Evolutionary conservation across 1,140 invertebrate genomes (phyloP), one percentile per base, ranked within the genome.

Genomic region (Penaeus chinensis): DNA sequence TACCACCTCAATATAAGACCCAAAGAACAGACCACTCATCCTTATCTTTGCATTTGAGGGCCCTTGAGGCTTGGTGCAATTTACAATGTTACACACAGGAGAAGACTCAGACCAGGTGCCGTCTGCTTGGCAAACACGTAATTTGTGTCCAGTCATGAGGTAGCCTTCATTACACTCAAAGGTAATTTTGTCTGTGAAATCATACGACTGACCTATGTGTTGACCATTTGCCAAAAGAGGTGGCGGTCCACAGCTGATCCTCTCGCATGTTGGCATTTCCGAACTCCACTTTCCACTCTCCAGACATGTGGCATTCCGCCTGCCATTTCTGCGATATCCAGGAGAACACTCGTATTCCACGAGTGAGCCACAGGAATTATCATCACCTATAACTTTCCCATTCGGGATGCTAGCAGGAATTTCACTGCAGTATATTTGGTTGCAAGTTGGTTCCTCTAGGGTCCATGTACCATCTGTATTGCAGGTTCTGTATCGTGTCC

Each of bases 101-200:
- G 71, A 63, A 20, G 83, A 80, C 20, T 83, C 88, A 60, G 80
- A 88, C 94, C 94, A 94, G n/a, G 90, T 92, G 42, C 94, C 93
- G 88, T 93, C 91, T 65, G 92, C 92, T 24, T 91, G 91, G 90
- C 95, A 95, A 24, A 91, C 91, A 85, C 93, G 91, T 22, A 90
- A 32, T 13, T 76, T 83, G 32, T 22, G 60, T 37, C 90, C 90
- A 60, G 81, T 80, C 18, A 90, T 61, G 11, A 85, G 47, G 62
- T 90, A 85, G 10, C 90, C 90, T 66, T 61, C 60, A 69, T 88
- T 82, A 77, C 90, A 90, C 71, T 87, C 85, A 71, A 85, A 90
- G 3, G 82, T 89, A 24, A 90, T 87, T 37, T 90, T 88, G 69
- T 90, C 88, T 27, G 88, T 89, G 54, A 89, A 90, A 60, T 69